A percentile compares a stretch with the other conserved stretches of the same genome.
Conservation (phyloP, 37 sponge, comb jelly and placozoan species). For the Beroe ovata region DNA sequence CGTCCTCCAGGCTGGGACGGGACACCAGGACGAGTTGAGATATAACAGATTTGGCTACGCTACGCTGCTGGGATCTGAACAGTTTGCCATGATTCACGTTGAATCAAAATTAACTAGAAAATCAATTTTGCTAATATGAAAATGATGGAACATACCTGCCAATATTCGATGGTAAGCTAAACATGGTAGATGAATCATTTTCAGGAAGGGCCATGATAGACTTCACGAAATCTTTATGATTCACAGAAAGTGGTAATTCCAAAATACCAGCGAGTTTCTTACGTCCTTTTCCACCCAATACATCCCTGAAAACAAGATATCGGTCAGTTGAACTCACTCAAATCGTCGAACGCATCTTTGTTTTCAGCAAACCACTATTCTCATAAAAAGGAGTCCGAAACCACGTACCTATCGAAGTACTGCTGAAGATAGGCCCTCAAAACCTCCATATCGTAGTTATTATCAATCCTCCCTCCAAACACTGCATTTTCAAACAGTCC, state of each 20-base stretch:
- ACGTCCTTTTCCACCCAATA: constrained; percentile 44
- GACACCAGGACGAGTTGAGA: constrained; percentile 81
- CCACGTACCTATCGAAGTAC: constrained; percentile 73
- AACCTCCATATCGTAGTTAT: constrained; percentile 87
- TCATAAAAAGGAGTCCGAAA: constrained; percentile 67
- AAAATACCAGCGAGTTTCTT: constrained; percentile 55
- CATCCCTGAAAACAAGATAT: constrained; percentile 21
- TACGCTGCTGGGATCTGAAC: constrained; percentile 46
- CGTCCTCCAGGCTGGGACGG: constrained; percentile 71
- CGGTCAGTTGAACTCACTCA: too few species aligned
- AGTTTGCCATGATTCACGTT: constrained; percentile 83
- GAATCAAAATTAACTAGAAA: constrained; percentile 82
- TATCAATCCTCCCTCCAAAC: constrained; percentile 97
- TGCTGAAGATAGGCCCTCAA: constrained; percentile 81
- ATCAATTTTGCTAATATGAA: too few species aligned
- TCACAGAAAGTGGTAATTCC: constrained; percentile 61
- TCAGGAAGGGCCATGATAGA: constrained; percentile 83
- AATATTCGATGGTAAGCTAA: constrained; percentile 91
- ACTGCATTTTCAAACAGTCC: constrained; percentile 95
- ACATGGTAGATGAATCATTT: constrained; percentile 77
- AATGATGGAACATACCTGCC: too few species aligned
- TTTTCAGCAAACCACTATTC: neutral
- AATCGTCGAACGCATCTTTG: neutral
- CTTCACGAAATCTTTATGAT: constrained; percentile 77
- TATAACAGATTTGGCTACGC: constrained; percentile 71